Base-by-base conservation (phyloP, 1,140 invertebrate species). In the Drosophila sp. region DNA sequence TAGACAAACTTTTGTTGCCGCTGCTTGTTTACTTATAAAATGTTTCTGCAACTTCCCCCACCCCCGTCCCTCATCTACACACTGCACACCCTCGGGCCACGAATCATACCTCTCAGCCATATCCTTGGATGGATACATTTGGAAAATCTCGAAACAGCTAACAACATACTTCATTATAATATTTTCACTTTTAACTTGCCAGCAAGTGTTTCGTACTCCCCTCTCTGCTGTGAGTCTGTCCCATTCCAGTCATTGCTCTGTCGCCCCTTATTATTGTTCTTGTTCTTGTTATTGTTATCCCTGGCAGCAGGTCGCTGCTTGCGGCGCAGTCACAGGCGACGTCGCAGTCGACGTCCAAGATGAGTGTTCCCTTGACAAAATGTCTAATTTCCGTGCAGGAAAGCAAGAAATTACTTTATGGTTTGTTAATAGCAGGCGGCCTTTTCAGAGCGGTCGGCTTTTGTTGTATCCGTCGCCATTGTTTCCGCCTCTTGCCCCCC, bases 301-400 rank as follows among this genome's bases (percentile, higher is more conserved):
- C 48, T 50, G 25, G 50, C 53, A n/a, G n/a, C n/a, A n/a, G n/a
- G n/a, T n/a, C 61, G 25, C 16, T 46, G 64, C 50, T 40, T 16
- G 45, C 18, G 21, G 43, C 34, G 53, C 16, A 21, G 29, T 29
- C 67, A 38, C 36, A 27, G 32, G 11, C 21, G 13, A 8, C 32
- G 29, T 46, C 51, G 41, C 5, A 1, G 57, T 43, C 50, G 25
- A 43, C 21, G 51, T 48, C 41, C 61, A 43, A 75, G 58, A 56
- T 66, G 81, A 74, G 78, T 81, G 80, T 77, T 90, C 78, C 87
- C 78, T 81, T 90, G 86, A 90, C 86, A 90, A 90, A 90, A 90
- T 90, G 81, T 90, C 86, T 90, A 90, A 90, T 90, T 90, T 90
- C 86, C 86, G 86, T 77, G 81, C 75, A 90, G 86, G 86, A 90